phyloP scores from a whole-genome alignment of 2,888 invertebrate genomes.

The Amphipyra berbera region DNA sequence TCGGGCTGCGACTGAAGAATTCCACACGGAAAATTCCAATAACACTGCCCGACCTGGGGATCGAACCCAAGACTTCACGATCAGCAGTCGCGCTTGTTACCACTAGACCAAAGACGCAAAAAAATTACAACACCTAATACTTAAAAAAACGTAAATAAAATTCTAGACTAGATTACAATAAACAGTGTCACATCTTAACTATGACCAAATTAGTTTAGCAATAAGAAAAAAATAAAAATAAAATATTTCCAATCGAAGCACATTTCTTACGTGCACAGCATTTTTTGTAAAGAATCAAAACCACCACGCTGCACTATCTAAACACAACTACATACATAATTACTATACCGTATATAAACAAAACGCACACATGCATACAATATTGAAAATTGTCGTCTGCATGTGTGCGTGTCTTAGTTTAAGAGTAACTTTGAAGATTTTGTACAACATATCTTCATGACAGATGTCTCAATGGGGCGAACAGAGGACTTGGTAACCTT shows the following conservation, averaged over 20 bases:
- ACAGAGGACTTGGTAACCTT: conserved; percentile 6
- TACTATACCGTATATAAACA: conserved; percentile 29
- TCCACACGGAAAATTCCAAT: too few relatives aligned
- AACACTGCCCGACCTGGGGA: too few relatives aligned
- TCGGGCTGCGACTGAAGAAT: too few relatives aligned
- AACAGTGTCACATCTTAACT: too few relatives aligned
- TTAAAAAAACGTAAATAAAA: too few relatives aligned
- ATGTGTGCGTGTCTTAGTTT: conserved; percentile 29
- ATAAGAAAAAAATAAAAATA: neutral
- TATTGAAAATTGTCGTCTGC: conserved; percentile 19
- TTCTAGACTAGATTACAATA: too few relatives aligned
- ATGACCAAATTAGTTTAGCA: too few relatives aligned
- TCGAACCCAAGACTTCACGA: too few relatives aligned
- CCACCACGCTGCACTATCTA: neutral
- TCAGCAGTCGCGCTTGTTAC: too few relatives aligned
- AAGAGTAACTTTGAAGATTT: conserved; percentile 40
- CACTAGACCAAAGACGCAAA: too few relatives aligned
- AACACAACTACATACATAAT: conserved; percentile 41
- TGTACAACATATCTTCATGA: conserved; percentile 9
- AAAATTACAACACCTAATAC: too few relatives aligned
- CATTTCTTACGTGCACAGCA: neutral
- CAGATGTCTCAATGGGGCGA: neutral
- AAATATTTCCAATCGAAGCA: neutral
- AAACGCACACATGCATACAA: conserved; percentile 8
- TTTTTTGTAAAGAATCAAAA: conserved; percentile 37